These are phyloP conservation scores for Gerris buenoi DNA, from an alignment of 1,140 invertebrate genomes.

Conservation along the genomic window DNA sequence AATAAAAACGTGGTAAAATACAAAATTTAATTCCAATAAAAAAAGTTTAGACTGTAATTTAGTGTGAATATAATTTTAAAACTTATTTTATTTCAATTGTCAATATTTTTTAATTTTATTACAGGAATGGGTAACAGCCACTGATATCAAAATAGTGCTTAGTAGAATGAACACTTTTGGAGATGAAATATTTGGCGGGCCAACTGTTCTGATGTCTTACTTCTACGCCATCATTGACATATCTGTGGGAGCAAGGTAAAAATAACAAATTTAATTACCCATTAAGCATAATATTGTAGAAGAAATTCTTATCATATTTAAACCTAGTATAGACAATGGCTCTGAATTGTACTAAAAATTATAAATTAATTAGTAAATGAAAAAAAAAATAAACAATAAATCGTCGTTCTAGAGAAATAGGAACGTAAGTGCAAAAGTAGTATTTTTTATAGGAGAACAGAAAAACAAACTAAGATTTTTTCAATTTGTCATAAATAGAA, in stretches of 20 bases:
- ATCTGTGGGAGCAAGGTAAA: slow-evolving; percentile 74
- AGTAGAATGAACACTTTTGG: slow-evolving; percentile 93
- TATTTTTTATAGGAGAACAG: too few species aligned
- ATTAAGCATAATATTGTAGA: too few species aligned
- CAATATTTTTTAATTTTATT: too few species aligned
- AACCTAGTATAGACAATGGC: not conserved
- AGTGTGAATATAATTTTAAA: too few species aligned
- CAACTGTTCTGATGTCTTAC: slow-evolving; percentile 79
- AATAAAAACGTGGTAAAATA: too few species aligned
- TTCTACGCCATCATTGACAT: slow-evolving; percentile 97
- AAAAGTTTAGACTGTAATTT: too few species aligned
- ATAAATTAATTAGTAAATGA: not conserved
- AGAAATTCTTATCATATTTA: not conserved
- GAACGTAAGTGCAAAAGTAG: too few species aligned
- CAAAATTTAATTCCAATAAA: too few species aligned
- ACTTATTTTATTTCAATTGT: too few species aligned
- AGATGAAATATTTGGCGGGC: slow-evolving; percentile 92
- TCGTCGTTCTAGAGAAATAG: too few species aligned
- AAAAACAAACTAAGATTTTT: too few species aligned
- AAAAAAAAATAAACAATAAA: not conserved
- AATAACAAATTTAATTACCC: too few species aligned
- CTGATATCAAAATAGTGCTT: slow-evolving; percentile 76
- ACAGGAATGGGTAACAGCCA: slow-evolving; percentile 95
- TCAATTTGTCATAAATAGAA: not conserved
- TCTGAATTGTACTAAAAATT: not conserved